Conservation (phyloP, 2,797 vertebrate species). For the Xyrichtys novacula region DNA sequence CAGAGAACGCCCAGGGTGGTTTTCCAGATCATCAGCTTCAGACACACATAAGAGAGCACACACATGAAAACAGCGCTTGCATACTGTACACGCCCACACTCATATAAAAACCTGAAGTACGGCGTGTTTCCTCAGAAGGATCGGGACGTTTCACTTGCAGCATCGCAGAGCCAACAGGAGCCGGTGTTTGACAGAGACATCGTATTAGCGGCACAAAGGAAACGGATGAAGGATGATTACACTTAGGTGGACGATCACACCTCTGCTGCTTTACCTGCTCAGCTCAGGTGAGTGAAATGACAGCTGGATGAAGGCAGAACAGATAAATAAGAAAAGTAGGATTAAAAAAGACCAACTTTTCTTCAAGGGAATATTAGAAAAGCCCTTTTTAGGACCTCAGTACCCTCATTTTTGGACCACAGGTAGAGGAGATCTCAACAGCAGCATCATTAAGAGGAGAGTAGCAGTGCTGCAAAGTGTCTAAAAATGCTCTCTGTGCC, state of each 20-base stretch:
- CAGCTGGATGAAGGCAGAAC: neutral
- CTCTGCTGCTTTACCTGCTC: conserved; percentile 55
- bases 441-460: no score
- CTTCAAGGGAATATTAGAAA: no score
- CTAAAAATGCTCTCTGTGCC: no score
- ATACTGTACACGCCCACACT: conserved; percentile 33
- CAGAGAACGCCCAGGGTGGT: conserved; percentile 76
- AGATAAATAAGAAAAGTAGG: no score
- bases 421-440: no score
- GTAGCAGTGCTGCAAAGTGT: no score
- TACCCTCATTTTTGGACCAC: no score
- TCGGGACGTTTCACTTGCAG: conserved; percentile 2
- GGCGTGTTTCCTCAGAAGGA: conserved; percentile 51
- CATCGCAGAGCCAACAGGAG: conserved; percentile 8
- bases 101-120: conserved; percentile 49
- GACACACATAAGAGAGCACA: conserved; percentile 48
- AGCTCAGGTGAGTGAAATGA: conserved; percentile 70
- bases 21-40: conserved; percentile 68
- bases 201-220: conserved; percentile 24
- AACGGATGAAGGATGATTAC: conserved; percentile 58
- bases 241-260: conserved; percentile 29
- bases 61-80: conserved; percentile 17
- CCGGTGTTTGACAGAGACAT: conserved; percentile 11
- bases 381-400: no score
- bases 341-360: no score